These are phyloP conservation scores for Gila orcuttii DNA, from an alignment of 2,113 vertebrate species.

Conservation along the genomic window DNA sequence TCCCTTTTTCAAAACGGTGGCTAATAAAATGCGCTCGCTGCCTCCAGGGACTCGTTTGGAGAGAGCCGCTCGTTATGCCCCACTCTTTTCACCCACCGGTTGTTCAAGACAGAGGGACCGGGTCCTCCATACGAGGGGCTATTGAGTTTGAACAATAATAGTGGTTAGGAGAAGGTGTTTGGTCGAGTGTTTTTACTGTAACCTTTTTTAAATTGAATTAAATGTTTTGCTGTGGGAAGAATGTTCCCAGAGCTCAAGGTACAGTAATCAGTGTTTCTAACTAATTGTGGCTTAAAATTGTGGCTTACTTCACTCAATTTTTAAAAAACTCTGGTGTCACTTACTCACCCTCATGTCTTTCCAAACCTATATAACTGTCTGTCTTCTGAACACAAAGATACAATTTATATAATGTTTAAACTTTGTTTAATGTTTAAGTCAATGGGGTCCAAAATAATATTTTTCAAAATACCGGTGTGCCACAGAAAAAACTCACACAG, in stretches of 20 bases:
- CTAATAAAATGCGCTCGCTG: conserved; percentile 27
- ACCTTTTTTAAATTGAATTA: conserved; percentile 53
- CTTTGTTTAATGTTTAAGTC: background rate
- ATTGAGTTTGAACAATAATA: conserved; percentile 10
- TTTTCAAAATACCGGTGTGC: background rate
- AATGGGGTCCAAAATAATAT: background rate
- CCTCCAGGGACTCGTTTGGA: conserved; percentile 26
- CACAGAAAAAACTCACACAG: background rate
- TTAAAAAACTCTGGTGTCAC: no score
- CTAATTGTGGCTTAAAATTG: conserved; percentile 45
- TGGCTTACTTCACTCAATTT: no score
- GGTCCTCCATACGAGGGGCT: background rate
- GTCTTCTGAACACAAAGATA: background rate
- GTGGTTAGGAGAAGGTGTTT: conserved; percentile 3
- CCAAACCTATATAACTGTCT: background rate
- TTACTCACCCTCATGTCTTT: background rate
- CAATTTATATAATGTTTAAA: background rate
- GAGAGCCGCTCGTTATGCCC: background rate
- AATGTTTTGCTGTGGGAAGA: conserved; percentile 49
- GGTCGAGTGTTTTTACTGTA: conserved; percentile 50
- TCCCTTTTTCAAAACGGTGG: conserved; percentile 39
- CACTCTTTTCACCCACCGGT: background rate
- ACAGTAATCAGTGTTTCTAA: conserved; percentile 53
- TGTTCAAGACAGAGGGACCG: conserved; percentile 8
- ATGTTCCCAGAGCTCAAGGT: conserved; percentile 49